phyloP scores from a whole-genome alignment of 2,113 vertebrate genomes.

The Hippocampus comes region DNA sequence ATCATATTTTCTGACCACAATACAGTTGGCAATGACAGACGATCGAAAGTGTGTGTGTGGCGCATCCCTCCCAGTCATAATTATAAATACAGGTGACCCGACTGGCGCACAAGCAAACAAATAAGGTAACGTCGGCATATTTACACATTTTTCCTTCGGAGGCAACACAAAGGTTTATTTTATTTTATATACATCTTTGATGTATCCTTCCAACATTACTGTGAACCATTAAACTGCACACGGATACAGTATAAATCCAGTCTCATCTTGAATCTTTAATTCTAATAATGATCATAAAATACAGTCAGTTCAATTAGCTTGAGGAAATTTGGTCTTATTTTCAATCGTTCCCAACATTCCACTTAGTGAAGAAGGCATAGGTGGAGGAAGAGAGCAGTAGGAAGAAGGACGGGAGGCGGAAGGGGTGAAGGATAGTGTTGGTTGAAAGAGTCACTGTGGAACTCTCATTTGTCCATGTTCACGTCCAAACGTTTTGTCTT shows the following conservation, averaged over 20 bases:
- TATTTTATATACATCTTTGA: neutral
- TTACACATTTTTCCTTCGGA: slow-evolving; percentile 67
- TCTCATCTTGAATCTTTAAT: slow-evolving; percentile 6
- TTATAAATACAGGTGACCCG: slow-evolving; percentile 59
- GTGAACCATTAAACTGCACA: slow-evolving; percentile 16
- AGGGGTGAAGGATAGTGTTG: slow-evolving; percentile 1
- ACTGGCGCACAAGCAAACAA: slow-evolving; percentile 60
- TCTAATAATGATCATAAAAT: slow-evolving; percentile 58
- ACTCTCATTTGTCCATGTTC: slow-evolving; percentile 50
- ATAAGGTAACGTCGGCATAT: slow-evolving; percentile 60
- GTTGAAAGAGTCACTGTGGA: slow-evolving; percentile 30
- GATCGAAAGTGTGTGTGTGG: slow-evolving; percentile 51
- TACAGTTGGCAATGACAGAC: slow-evolving; percentile 61
- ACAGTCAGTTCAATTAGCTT: slow-evolving; percentile 40
- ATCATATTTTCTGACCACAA: slow-evolving; percentile 64
- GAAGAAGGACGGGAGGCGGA: slow-evolving; percentile 30
- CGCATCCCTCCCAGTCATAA: slow-evolving; percentile 56
- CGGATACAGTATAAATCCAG: slow-evolving; percentile 40
- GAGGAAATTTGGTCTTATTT: slow-evolving; percentile 58
- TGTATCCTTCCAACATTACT: slow-evolving; percentile 8
- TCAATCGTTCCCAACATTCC: slow-evolving; percentile 47
- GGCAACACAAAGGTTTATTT: slow-evolving; percentile 11
- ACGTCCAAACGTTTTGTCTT: slow-evolving; percentile 10
- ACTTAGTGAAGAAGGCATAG: slow-evolving; percentile 56
- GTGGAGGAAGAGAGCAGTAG: slow-evolving; percentile 32